A percentile compares a stretch with the other conserved stretches of the same genome.
Evolutionary conservation across 2,113 vertebrate species (phyloP).

Genomic region (Lanius ludovicianus): DNA sequence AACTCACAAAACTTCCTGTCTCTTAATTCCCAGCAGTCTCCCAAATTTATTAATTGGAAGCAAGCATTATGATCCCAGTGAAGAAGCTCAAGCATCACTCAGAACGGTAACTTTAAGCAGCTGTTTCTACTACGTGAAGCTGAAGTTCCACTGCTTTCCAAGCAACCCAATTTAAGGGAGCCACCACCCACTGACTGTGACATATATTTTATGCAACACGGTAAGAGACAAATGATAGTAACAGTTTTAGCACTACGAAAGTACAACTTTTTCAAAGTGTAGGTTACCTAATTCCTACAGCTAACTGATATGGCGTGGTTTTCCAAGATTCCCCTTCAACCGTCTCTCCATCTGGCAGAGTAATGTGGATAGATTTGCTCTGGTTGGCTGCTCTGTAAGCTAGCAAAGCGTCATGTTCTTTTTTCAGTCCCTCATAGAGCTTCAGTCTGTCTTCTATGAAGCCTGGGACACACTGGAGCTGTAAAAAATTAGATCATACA

Average conservation of each 20-base stretch:
- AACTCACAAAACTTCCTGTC: neutral
- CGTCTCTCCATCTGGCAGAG: constrained; percentile 42
- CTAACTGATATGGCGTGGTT: constrained; percentile 76
- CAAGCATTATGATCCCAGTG: neutral
- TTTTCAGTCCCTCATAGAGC: constrained; percentile 74
- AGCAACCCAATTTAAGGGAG: neutral
- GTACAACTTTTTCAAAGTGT: neutral
- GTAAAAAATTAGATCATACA: neutral
- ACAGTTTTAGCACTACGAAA: neutral
- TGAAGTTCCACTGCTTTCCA: neutral
- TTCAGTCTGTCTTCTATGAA: constrained; percentile 75
- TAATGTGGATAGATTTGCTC: constrained; percentile 64
- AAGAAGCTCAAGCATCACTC: neutral
- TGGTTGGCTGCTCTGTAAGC: constrained; percentile 33
- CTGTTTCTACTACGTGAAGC: neutral
- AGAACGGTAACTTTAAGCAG: neutral
- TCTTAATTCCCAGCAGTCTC: neutral
- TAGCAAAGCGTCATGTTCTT: constrained; percentile 67
- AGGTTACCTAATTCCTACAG: constrained; percentile 73
- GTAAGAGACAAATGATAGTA: neutral
- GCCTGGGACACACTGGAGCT: constrained; percentile 31
- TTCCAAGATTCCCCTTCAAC: constrained; percentile 73
- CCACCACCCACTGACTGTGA: fast-evolving
- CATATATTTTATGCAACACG: neutral
- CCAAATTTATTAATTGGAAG: neutral